A percentile compares a stretch with the other conserved stretches of the same genome.
Conservation (phyloP, 2,888 invertebrate species). For the Ypsolopha sequella region DNA sequence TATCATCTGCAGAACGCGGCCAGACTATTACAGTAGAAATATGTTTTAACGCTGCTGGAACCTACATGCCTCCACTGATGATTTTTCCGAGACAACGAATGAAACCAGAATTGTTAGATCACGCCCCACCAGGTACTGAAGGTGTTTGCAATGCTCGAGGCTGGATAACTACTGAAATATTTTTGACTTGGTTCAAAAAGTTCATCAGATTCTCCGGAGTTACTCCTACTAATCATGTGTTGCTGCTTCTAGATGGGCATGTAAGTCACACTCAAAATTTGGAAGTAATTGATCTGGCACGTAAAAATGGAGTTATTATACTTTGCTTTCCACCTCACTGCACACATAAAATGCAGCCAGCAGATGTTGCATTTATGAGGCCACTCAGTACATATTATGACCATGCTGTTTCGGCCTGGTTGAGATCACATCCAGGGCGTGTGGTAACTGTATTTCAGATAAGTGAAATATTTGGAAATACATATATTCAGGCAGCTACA, state of each 20-base stretch:
- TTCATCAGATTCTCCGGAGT: conserved; percentile 12
- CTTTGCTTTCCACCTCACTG: conserved; percentile 16
- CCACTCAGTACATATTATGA: conserved; percentile 15
- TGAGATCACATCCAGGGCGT: conserved; percentile 15
- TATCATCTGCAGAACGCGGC: conserved; percentile 22
- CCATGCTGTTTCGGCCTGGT: conserved; percentile 14
- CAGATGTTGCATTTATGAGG: conserved; percentile 13
- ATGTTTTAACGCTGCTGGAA: conserved; percentile 19
- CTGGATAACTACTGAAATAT: conserved; percentile 12
- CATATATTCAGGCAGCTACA: conserved; percentile 16
- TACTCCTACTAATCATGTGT: conserved; percentile 6
- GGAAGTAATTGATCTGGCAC: conserved; percentile 12
- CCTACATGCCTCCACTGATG: conserved; percentile 20
- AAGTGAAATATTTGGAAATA: conserved; percentile 17
- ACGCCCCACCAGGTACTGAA: conserved; percentile 19
- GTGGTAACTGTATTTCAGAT: conserved; percentile 15
- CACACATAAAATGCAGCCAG: conserved; percentile 10
- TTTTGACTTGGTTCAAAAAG: conserved; percentile 12
- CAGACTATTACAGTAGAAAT: conserved; percentile 16
- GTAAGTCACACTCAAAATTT: conserved; percentile 13
- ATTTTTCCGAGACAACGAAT: conserved; percentile 22
- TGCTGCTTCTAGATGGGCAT: conserved; percentile 11
- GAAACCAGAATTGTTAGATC: conserved; percentile 19
- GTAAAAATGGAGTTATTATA: conserved; percentile 12
- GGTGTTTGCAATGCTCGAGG: neutral